Conservation (phyloP, 2,113 vertebrate genomes). For the Nyctibius bracteatus region DNA sequence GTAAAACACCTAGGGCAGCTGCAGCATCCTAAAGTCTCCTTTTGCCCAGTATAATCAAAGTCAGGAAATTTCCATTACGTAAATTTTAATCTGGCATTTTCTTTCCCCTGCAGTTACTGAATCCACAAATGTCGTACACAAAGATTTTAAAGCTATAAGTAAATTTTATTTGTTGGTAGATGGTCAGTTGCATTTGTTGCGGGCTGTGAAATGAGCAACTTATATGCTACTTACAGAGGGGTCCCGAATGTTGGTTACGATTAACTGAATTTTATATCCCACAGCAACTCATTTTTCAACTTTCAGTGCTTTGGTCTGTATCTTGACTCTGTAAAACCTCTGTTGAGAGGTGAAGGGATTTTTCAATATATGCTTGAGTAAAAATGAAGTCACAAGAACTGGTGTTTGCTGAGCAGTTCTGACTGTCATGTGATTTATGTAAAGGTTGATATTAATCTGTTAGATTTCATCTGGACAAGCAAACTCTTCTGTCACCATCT, state of each 20-base stretch:
- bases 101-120: not conserved
- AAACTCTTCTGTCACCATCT: not conserved
- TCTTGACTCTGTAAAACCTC: not conserved
- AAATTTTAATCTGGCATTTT: conserved; percentile 33
- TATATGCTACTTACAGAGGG: not conserved
- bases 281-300: not conserved
- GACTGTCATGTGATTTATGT: not conserved
- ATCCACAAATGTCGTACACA: not conserved
- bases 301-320: not conserved
- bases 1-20: not conserved
- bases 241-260: not conserved
- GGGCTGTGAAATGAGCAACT: not conserved
- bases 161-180: not conserved
- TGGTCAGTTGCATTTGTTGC: not conserved
- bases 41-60: not conserved
- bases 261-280: not conserved
- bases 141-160: not conserved
- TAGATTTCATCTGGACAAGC: not conserved
- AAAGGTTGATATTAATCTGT: not conserved
- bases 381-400: not conserved
- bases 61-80: not conserved
- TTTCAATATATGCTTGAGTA: not conserved
- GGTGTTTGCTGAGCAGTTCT: not conserved
- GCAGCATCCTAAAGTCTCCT: conserved; percentile 1
- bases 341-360: not conserved